phyloP scores from a whole-genome alignment of 1,140 invertebrate species.

The Heliothis virescens region DNA sequence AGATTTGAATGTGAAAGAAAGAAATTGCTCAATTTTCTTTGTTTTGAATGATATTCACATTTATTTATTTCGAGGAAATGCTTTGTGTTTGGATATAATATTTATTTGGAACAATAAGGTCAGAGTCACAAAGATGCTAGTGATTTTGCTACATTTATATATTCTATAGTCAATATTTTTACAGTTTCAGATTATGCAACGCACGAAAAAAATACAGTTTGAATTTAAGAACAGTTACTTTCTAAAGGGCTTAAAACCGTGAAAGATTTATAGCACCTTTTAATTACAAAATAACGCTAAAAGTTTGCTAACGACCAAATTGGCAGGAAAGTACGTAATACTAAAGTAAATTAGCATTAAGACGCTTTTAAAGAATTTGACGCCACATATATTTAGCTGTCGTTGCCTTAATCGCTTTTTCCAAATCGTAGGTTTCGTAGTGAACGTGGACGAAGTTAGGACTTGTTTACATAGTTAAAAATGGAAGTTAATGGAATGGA shows the following conservation, averaged over 20 bases:
- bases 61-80: too few species aligned
- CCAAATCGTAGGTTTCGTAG: not conserved
- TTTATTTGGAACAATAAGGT: too few species aligned
- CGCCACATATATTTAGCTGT: conserved; percentile 37
- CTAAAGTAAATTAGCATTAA: conserved; percentile 24
- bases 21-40: too few species aligned
- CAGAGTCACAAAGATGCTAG: too few species aligned
- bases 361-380: conserved; percentile 29
- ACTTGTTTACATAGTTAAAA: conserved; percentile 6
- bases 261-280: conserved; percentile 22
- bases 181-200: too few species aligned
- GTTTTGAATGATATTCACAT: too few species aligned
- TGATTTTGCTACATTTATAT: too few species aligned
- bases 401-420: conserved; percentile 22
- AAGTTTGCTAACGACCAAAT: not conserved
- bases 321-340: not conserved
- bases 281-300: conserved; percentile 8
- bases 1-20: too few species aligned
- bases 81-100: too few species aligned
- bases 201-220: too few species aligned
- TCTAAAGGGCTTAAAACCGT: conserved; percentile 10
- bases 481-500: too few species aligned
- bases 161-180: too few species aligned
- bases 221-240: conserved; percentile 17
- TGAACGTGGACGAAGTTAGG: not conserved